These are phyloP conservation scores for Syrmaticus mikado DNA, from an alignment of 2,113 vertebrate genomes.

Conservation along the genomic window DNA sequence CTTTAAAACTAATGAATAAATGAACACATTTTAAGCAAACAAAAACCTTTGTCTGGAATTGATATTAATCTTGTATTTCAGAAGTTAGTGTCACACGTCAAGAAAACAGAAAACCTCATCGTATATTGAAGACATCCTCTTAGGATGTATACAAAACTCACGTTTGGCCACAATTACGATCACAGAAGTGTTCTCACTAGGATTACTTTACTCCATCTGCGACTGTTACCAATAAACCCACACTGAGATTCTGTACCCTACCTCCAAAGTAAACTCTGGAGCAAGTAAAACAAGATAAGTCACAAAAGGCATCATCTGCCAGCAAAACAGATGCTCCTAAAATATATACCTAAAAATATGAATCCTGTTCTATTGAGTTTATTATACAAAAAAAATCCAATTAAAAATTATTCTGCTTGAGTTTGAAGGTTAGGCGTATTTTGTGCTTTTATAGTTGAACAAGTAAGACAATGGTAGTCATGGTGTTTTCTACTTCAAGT, in stretches of 20 bases:
- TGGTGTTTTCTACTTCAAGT: background rate
- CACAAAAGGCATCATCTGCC: background rate
- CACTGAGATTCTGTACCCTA: background rate
- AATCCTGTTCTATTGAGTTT: background rate
- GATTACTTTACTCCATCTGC: background rate
- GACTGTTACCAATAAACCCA: background rate
- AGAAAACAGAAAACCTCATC: background rate
- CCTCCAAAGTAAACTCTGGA: background rate
- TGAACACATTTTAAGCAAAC: background rate
- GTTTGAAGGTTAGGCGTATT: background rate
- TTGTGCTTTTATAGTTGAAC: background rate
- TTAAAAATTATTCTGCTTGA: background rate
- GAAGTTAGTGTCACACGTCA: background rate
- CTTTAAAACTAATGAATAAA: background rate
- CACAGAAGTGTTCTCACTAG: background rate
- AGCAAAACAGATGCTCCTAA: background rate
- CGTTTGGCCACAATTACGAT: background rate
- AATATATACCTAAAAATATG: background rate
- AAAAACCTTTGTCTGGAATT: background rate
- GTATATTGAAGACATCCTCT: background rate
- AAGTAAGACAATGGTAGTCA: rapidly evolving
- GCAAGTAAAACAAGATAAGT: background rate
- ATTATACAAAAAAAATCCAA: background rate
- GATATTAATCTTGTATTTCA: background rate
- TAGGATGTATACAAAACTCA: background rate